phyloP scores from a whole-genome alignment of 2,888 invertebrate genomes.

The Laspeyria flexula region DNA sequence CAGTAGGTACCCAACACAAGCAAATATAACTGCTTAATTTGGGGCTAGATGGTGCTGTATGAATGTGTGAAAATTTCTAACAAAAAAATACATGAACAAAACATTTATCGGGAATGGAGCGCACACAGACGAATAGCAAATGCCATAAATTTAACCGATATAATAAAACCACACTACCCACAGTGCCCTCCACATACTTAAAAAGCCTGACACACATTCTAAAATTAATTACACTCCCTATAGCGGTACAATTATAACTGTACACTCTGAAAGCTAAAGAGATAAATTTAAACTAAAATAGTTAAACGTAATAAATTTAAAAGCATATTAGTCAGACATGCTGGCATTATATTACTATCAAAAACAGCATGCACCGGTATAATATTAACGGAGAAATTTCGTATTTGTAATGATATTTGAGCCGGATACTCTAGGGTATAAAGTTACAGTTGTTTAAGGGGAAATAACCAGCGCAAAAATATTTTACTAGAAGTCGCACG shows the following conservation, averaged over 20 bases:
- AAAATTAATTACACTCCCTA: constrained; percentile 20
- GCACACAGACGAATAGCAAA: too few relatives aligned
- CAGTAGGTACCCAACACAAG: too few relatives aligned
- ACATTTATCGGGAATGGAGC: too few relatives aligned
- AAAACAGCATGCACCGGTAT: constrained; percentile 8
- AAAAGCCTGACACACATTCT: neutral
- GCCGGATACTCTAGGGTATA: constrained; percentile 1
- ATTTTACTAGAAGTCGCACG: too few relatives aligned
- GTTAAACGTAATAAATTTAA: constrained; percentile 38
- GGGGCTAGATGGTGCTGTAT: too few relatives aligned
- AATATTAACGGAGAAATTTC: constrained; percentile 1
- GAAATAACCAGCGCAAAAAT: too few relatives aligned
- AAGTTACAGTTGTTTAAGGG: neutral
- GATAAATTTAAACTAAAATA: constrained; percentile 40
- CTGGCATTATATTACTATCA: constrained; percentile 5
- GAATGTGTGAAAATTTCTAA: too few relatives aligned
- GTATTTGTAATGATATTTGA: neutral
- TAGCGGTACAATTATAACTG: neutral
- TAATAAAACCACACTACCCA: too few relatives aligned
- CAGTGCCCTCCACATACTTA: too few relatives aligned
- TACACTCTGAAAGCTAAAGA: constrained; percentile 2
- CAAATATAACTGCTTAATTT: too few relatives aligned
- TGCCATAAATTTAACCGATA: too few relatives aligned
- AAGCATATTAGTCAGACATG: constrained; percentile 34
- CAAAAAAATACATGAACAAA: too few relatives aligned